Evolutionary conservation across 2,113 vertebrate genomes (phyloP), one percentile per base, ranked within the genome.

Genomic region (Elachura formosa): DNA sequence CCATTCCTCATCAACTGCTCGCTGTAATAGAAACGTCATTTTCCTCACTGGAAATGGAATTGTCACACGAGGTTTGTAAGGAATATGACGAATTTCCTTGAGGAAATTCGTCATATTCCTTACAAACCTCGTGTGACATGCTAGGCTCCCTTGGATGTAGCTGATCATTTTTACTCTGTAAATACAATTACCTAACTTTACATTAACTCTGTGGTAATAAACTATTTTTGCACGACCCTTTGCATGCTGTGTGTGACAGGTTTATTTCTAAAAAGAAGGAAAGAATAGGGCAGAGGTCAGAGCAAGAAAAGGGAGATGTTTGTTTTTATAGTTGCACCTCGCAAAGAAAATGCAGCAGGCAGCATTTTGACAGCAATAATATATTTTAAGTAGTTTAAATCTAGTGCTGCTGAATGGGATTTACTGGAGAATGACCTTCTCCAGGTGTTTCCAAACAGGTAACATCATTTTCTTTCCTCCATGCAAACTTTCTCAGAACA

Each of bases 151-250:
- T 16, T 95, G 97, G 97, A 93, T 98, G 94, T 96, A 97, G 97
- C 97, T 97, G 94, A 95, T 96, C 58, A 80, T 98, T 98, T 98
- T 95, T 97, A 97, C 96, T 97, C 97, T 98, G 98, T 98, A 98
- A 98, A 98, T 98, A 98, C 26, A 91, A 95, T 87, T 96, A 96
- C 96, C 91, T 97, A 96, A 98, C 97, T 98, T 98, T 96, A 97
- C 98, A 97, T 97, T 97, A 98, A 97, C 94, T 96, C 72, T 96
- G 97, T 94, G 79, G 64, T 98, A 98, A 98, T 98, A 98, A 98
- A 98, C 97, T 98, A 98, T 98, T 98, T 98, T 98, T 98, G 98
- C 98, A 98, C 97, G 97, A 96, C 96, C 93, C 89, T 97, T 96
- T 79, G 93, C 91, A 89, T 38, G 90, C 92, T 10, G 55, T 74